Base-by-base conservation (phyloP, 2,888 invertebrate genomes). In the Myathropa florea region DNA sequence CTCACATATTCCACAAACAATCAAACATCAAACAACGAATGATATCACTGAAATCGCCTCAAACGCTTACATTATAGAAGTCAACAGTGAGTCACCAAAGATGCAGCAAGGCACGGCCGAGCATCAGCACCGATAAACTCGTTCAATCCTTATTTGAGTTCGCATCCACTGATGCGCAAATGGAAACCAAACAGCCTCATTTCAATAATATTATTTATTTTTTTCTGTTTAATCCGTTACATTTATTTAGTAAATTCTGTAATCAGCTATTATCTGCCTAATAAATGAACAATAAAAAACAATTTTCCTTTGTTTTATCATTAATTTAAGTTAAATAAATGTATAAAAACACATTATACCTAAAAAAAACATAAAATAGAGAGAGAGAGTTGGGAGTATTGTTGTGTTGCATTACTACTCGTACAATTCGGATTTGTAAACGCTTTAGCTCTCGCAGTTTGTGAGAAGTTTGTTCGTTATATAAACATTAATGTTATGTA, bases 181-280 rank as follows among this genome's bases (percentile, higher is more conserved):
- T 46, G 46, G 4, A 18, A 18, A 4, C 1, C 46, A 68, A 53
- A 73, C 39, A 53, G 30, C 28, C 76, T 63, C 30, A 4, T 78
- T 70, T 4, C 57, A 53, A 53, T 75, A 46, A 18, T 65, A 61
- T 68, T 64, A 21, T 77, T 78, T 59, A 26, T 80, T 76, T 72
- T 55, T 63, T 68, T 39, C 26, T 53, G 30, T 63, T 72, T 57
- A 65, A 72, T 72, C 59, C 55, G 82, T 86, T 86, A 86, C 86
- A 86, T 82, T 86, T 33, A 82, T 83, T 86, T 83, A 86, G 86
- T 86, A 63, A 73, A 82, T 78, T 82, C 64, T 78, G 77, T 78
- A 81, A 84, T 61, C 77, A 70, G 57, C 68, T 83, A 67, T 65
- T 46, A 39, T 64, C 67, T 76, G 59, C 39, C 65, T 75, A 78